Conservation (phyloP, 2,113 vertebrate genomes). For the Erinaceus europaeus region DNA sequence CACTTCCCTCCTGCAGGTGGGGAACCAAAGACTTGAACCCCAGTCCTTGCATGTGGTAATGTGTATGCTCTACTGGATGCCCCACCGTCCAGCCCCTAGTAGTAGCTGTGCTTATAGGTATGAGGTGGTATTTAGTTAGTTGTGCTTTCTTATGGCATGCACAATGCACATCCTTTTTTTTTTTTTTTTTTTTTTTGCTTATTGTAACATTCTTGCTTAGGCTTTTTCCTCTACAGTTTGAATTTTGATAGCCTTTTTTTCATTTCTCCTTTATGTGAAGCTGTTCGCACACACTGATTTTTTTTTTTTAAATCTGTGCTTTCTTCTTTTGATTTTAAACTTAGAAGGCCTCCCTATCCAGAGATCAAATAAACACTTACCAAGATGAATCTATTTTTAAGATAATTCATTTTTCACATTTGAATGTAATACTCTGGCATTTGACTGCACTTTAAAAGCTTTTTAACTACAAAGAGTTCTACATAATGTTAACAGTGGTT, state of each 20-base stretch:
- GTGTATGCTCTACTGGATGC: too few species aligned
- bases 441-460: conserved; percentile 35
- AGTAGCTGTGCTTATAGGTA: too few species aligned
- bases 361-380: conserved; percentile 52
- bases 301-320: conserved; percentile 16
- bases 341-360: conserved; percentile 18
- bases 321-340: conserved; percentile 43
- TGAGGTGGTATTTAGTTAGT: not conserved
- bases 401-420: conserved; percentile 19
- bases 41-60: too few species aligned
- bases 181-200: not conserved
- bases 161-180: too few species aligned
- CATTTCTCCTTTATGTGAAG: not conserved
- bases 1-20: too few species aligned
- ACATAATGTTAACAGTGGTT: not conserved
- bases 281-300: not conserved
- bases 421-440: not conserved
- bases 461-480: conserved; percentile 23
- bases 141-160: not conserved
- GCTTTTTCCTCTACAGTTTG: not conserved
- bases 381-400: conserved; percentile 20
- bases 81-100: too few species aligned
- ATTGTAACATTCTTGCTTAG: not conserved
- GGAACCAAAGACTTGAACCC: too few species aligned
- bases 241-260: not conserved